These are phyloP conservation scores for Rhinoderma darwinii DNA, from an alignment of 2,113 vertebrate species.

Conservation along the genomic window DNA sequence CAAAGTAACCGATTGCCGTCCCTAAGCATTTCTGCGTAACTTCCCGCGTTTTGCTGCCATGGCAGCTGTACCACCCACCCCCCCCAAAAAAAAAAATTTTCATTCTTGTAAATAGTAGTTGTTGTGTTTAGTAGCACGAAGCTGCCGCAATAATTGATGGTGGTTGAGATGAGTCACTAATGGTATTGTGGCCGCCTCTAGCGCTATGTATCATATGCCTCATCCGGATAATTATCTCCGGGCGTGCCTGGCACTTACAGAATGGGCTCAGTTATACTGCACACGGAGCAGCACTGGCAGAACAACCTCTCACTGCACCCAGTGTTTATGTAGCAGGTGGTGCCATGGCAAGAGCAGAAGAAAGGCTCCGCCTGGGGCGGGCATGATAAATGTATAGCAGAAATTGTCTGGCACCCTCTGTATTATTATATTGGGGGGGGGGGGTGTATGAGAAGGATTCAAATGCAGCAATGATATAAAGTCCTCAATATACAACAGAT, in stretches of 20 bases:
- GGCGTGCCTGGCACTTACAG: background rate
- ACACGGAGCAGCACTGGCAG: background rate
- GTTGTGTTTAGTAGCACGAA: background rate
- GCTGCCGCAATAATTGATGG: constrained; percentile 25
- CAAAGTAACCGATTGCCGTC: background rate
- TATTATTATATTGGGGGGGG: too few relatives aligned
- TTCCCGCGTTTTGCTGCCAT: background rate
- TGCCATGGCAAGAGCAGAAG: background rate
- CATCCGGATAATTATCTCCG: constrained; percentile 37
- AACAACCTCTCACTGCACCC: constrained; percentile 12
- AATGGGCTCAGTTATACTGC: background rate
- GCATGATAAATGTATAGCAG: constrained; percentile 9
- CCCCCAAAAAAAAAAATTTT: background rate
- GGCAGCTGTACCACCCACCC: too few relatives aligned
- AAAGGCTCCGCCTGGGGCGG: background rate
- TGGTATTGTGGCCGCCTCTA: background rate
- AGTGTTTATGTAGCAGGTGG: constrained; percentile 13
- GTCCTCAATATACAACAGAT: background rate
- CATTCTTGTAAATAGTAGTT: background rate
- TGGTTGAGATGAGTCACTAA: constrained; percentile 21
- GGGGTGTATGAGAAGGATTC: background rate
- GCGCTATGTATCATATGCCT: background rate
- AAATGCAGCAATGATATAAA: background rate
- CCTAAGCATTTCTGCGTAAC: background rate
- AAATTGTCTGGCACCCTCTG: background rate